Percentiles rank a stretch among this genome's conserved stretches.
Evolutionary conservation across 2,888 invertebrate genomes (phyloP).

Genomic region (Theretra japonica): DNA sequence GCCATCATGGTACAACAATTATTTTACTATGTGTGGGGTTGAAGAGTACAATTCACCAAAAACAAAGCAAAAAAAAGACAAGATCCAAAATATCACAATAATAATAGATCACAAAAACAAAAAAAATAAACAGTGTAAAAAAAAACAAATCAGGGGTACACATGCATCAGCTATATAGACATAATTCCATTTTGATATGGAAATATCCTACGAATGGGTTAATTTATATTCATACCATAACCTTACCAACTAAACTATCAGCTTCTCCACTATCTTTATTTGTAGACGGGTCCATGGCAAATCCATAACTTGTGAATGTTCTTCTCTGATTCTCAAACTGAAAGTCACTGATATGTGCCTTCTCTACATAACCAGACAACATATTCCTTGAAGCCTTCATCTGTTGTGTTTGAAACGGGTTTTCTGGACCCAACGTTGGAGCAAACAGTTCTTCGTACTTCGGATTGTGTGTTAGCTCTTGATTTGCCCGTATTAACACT

Average conservation of each 20-base stretch:
- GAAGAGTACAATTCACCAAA: too few species aligned
- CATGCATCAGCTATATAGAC: too few species aligned
- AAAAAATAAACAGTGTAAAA: too few species aligned
- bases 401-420: conserved; percentile 96
- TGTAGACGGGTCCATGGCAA: conserved; percentile 97
- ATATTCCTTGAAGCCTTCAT: conserved; percentile 95
- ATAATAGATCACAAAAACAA: too few species aligned
- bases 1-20: too few species aligned
- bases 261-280: conserved; percentile 81
- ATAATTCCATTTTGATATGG: too few species aligned
- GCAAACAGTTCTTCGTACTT: conserved; percentile 97
- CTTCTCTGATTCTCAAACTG: conserved; percentile 98
- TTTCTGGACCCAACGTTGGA: conserved; percentile 95
- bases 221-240: too few species aligned
- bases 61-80: too few species aligned
- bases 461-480: conserved; percentile 95
- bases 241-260: conserved; percentile 80
- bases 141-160: too few species aligned
- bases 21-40: too few species aligned
- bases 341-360: conserved; percentile 97
- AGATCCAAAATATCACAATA: too few species aligned
- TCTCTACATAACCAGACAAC: conserved; percentile 96
- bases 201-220: too few species aligned
- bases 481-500: conserved; percentile 90
- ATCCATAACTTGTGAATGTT: conserved; percentile 97